Percentiles rank a stretch among this genome's conserved stretches.
phyloP scores from a whole-genome alignment of 2,797 vertebrate genomes.

The Melanotaenia nigrans region DNA sequence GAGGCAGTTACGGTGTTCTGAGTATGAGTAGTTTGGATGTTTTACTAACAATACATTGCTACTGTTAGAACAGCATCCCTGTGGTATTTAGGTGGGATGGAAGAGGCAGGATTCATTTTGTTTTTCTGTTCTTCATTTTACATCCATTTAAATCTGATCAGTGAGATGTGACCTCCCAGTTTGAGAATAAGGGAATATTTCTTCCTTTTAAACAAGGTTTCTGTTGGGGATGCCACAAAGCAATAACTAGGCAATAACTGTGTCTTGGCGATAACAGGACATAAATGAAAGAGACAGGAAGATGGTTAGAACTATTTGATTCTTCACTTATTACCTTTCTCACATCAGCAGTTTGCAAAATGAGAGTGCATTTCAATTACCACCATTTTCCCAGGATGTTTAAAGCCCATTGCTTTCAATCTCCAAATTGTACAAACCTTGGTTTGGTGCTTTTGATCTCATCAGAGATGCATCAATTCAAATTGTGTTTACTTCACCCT shows the following conservation, averaged over 20 bases:
- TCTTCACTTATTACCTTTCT: slow-evolving; percentile 44
- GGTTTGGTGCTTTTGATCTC: slow-evolving; percentile 36
- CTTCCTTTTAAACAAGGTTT: slow-evolving; percentile 44
- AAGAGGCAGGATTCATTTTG: slow-evolving; percentile 24
- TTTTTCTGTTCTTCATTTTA: slow-evolving; percentile 40
- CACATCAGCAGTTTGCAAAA: slow-evolving; percentile 62
- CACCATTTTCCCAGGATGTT: slow-evolving; percentile 23
- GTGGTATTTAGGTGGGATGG: slow-evolving; percentile 31
- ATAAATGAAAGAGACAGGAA: slow-evolving; percentile 32
- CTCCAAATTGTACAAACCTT: slow-evolving; percentile 37
- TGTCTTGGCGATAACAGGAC: slow-evolving; percentile 37
- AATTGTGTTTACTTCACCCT: slow-evolving; percentile 32
- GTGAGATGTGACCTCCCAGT: slow-evolving; percentile 26
- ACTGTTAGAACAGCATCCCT: slow-evolving; percentile 7
- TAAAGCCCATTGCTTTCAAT: slow-evolving; percentile 39
- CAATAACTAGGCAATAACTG: slow-evolving; percentile 28
- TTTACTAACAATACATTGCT: neutral
- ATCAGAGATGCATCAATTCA: slow-evolving; percentile 31
- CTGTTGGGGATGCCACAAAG: slow-evolving; percentile 38
- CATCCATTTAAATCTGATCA: slow-evolving; percentile 53
- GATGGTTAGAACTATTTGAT: slow-evolving; percentile 50
- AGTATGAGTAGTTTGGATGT: slow-evolving; percentile 25
- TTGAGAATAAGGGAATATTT: slow-evolving; percentile 21
- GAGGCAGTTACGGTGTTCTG: no score
- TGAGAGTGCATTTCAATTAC: slow-evolving; percentile 54